Evolutionary conservation across 2,113 vertebrate genomes (phyloP).

Genomic region (Opisthocomus hoazin): DNA sequence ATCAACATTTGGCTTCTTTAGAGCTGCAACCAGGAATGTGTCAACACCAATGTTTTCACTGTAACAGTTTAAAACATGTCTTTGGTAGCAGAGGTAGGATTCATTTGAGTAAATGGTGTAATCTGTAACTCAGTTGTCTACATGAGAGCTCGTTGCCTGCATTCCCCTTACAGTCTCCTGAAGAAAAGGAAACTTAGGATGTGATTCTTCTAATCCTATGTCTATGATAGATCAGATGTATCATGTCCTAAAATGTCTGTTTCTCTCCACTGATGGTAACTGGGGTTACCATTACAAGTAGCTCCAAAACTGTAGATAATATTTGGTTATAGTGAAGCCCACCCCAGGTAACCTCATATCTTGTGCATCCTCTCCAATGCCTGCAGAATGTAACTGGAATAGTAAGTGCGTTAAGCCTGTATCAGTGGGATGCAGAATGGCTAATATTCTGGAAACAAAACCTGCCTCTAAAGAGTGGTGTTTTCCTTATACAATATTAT

Average conservation of each 20-base stretch:
- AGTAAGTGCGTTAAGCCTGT: not conserved
- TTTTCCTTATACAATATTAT: not conserved
- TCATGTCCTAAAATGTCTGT: not conserved
- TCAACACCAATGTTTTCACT: not conserved
- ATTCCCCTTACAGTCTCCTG: not conserved
- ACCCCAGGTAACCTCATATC: not conserved
- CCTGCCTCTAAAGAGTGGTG: not conserved
- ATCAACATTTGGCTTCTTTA: not conserved
- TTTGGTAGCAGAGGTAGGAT: not conserved
- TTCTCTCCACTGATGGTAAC: not conserved
- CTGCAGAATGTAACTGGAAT: not conserved
- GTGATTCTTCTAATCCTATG: not conserved
- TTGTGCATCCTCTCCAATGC: not conserved
- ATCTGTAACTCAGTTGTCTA: not conserved
- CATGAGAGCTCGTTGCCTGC: not conserved
- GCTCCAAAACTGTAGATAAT: not conserved
- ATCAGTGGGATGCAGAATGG: not conserved
- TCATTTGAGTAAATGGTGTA: not conserved
- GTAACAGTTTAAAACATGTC: not conserved
- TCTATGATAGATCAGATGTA: not conserved
- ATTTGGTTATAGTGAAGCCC: not conserved
- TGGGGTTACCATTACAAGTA: not conserved
- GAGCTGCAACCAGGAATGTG: not conserved
- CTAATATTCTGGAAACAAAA: not conserved
- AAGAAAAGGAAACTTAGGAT: not conserved